A percentile compares a stretch with the other conserved stretches of the same genome.
phyloP scores from a whole-genome alignment of 2,113 vertebrate species.

The Aramus guarauna region DNA sequence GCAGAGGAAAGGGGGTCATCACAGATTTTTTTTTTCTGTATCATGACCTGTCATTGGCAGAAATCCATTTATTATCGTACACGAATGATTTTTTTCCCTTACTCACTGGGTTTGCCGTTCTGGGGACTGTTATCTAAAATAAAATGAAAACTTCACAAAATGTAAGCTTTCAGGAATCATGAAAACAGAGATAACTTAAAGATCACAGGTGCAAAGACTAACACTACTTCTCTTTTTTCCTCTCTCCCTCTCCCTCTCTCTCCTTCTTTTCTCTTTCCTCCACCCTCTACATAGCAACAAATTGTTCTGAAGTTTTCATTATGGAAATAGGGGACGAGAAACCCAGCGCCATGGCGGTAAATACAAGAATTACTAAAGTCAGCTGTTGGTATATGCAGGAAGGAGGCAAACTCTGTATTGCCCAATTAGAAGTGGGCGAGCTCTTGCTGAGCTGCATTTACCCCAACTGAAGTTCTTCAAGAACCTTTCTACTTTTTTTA shows the following conservation, averaged over 20 bases:
- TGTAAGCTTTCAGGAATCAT: slow-evolving; percentile 72
- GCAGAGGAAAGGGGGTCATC: slow-evolving; percentile 95
- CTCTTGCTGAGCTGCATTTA: neutral
- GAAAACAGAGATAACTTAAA: slow-evolving; percentile 55
- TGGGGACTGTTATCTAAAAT: slow-evolving; percentile 75
- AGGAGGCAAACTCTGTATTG: neutral
- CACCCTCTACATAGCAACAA: neutral
- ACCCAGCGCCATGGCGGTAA: rapidly evolving
- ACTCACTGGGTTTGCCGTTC: slow-evolving; percentile 85
- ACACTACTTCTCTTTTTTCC: neutral
- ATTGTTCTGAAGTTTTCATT: neutral
- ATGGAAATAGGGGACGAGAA: neutral
- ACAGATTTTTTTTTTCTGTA: slow-evolving; percentile 89
- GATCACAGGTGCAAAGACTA: neutral
- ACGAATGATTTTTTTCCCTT: slow-evolving; percentile 89
- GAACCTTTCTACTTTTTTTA: neutral
- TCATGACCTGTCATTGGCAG: slow-evolving; percentile 87
- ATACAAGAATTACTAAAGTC: neutral
- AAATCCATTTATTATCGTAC: slow-evolving; percentile 87
- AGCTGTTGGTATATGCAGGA: neutral
- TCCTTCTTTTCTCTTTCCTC: neutral
- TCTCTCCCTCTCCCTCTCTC: rapidly evolving
- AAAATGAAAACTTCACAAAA: slow-evolving; percentile 70
- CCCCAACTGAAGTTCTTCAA: neutral
- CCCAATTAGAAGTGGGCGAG: neutral